Conservation (phyloP, 2,888 invertebrate genomes). For the Metellina segmentata region DNA sequence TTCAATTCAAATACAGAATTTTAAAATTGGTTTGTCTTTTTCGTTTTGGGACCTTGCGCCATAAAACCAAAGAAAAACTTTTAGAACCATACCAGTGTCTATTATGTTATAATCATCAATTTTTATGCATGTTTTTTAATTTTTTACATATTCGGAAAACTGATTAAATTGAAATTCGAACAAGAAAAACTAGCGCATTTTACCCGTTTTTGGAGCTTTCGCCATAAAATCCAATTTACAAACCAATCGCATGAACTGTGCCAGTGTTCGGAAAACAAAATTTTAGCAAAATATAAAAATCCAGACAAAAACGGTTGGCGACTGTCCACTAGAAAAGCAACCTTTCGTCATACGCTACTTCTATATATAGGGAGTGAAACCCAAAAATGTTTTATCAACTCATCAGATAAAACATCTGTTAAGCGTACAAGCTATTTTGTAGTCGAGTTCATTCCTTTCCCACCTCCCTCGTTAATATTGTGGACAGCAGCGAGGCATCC, state of each 20-base stretch:
- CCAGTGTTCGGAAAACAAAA: too few species aligned
- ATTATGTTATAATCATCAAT: too few species aligned
- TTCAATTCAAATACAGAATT: too few species aligned
- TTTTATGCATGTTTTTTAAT: too few species aligned
- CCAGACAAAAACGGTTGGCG: not conserved
- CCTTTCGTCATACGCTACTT: not conserved
- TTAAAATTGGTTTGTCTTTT: not conserved
- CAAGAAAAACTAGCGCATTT: not conserved
- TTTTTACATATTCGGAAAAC: too few species aligned
- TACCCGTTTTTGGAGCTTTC: not conserved
- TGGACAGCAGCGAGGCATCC: conserved; percentile 32
- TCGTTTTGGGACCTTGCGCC: not conserved
- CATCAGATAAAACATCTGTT: conserved; percentile 44
- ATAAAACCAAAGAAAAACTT: not conserved
- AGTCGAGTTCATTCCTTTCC: conserved; percentile 24
- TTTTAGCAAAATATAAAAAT: not conserved
- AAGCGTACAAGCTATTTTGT: not conserved
- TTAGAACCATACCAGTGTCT: too few species aligned
- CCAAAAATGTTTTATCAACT: conserved; percentile 21
- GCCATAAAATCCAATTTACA: not conserved
- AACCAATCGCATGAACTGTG: too few species aligned
- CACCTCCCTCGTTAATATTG: conserved; percentile 64
- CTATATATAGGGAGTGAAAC: not conserved
- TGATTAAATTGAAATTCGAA: too few species aligned
- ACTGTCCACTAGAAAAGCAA: not conserved